Evolutionary conservation across 1,140 invertebrate genomes (phyloP), one percentile per base, ranked within the genome.

Genomic region (Harlomillsia oculata): DNA sequence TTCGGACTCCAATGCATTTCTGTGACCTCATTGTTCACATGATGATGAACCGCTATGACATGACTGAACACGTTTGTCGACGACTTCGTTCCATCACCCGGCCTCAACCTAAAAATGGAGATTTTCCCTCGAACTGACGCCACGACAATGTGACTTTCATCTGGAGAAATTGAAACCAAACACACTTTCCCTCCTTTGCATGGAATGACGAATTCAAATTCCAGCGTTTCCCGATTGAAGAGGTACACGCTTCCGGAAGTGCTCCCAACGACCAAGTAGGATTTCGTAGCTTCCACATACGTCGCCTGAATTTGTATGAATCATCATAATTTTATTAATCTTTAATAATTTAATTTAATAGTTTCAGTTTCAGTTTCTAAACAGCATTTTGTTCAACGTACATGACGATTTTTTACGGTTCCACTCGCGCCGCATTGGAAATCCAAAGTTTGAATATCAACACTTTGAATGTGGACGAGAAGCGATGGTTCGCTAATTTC

Each of bases 151-250:
- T 62, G 54, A 14, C 32, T 51, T 41, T 65, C 64, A 53, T 65
- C 58, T 14, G 59, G 53, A 1, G 57, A 28, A 54, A 53, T 57
- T 9, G 55, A 49, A 21, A 65, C 56, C 20, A 9, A 32, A 43
- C 60, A 65, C 18, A 65, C 60, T 53, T 62, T 62, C 9, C 60
- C 64, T 18, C 60, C 60, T 40, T 53, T 65, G 57, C 51, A 65
- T 21, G 59, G 59, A 53, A 65, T 60, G 11, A 65, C 59, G 44
- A 59, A 62, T 5, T 50, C 21, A 29, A 65, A 65, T 23, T 62
- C 34, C 16, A 61, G 40, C 14, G 45, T 34, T 16, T 62, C 57
- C 40, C 63, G 25, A 13, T 49, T 48, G 40, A 62, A 62, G 3
- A 65, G 49, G 36, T 62, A 62, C 8, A 59, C 49, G 5, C 53